These are phyloP conservation scores for Ormia ochracea DNA, from an alignment of 2,888 invertebrate genomes.

Conservation along the genomic window DNA sequence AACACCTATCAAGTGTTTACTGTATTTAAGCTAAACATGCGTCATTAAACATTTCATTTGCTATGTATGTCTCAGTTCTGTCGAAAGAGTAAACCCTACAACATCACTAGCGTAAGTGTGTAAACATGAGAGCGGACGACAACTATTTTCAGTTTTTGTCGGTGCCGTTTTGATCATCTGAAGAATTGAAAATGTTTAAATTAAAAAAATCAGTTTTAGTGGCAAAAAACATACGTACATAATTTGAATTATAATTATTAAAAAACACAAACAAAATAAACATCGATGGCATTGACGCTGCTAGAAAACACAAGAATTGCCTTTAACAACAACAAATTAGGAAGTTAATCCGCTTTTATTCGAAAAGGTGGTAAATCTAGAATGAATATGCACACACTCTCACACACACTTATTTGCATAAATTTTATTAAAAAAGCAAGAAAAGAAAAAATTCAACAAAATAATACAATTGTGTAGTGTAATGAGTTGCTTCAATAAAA, in stretches of 20 bases:
- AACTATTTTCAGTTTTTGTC: constrained; percentile 13
- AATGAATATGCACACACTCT: too few species aligned
- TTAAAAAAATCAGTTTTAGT: neutral
- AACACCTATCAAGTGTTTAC: neutral
- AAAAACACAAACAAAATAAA: too few species aligned
- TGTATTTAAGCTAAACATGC: constrained; percentile 29
- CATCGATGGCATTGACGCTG: too few species aligned
- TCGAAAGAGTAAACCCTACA: constrained; percentile 32
- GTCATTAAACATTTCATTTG: constrained; percentile 19
- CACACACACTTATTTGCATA: constrained; percentile 26
- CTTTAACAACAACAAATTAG: too few species aligned
- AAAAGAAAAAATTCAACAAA: neutral
- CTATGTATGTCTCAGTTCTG: constrained; percentile 31
- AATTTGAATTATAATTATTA: too few species aligned
- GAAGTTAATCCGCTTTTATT: too few species aligned
- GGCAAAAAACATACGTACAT: too few species aligned
- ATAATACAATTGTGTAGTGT: neutral
- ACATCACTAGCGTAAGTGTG: constrained; percentile 9
- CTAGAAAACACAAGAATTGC: too few species aligned
- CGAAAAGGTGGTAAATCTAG: too few species aligned
- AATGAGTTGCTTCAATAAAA: constrained; percentile 4
- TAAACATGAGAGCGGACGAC: constrained; percentile 2
- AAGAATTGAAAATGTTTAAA: constrained; percentile 22
- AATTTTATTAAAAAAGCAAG: constrained; percentile 4
- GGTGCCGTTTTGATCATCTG: neutral